Evolutionary conservation across 2,888 invertebrate genomes (phyloP).

Genomic region (Lysandra coridon): DNA sequence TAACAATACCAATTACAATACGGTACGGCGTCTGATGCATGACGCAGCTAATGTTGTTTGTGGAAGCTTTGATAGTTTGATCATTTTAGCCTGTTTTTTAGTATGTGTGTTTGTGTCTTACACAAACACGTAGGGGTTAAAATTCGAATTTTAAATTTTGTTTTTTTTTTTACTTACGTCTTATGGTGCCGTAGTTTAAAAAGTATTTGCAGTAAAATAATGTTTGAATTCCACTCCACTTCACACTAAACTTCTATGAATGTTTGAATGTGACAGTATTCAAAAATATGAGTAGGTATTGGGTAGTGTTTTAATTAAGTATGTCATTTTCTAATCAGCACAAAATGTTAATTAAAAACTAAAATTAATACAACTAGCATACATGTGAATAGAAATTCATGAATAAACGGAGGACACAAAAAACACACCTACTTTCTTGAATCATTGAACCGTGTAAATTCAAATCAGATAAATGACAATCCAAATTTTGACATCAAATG

Average conservation of each 20-base stretch:
- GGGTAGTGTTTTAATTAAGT: too few species aligned
- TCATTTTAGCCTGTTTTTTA: neutral
- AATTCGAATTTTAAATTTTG: too few species aligned
- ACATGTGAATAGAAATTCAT: neutral
- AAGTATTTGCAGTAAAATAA: too few species aligned
- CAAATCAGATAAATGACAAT: conserved; percentile 31
- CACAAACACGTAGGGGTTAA: too few species aligned
- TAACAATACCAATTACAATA: conserved; percentile 75
- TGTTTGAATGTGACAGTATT: too few species aligned
- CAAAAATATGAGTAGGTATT: too few species aligned
- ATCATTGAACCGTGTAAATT: conserved; percentile 16
- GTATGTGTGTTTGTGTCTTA: too few species aligned
- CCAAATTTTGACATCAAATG: conserved; percentile 28
- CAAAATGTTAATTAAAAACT: neutral
- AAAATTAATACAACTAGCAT: neutral
- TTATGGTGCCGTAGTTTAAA: too few species aligned
- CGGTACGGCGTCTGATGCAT: conserved; percentile 66
- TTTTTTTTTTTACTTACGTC: too few species aligned
- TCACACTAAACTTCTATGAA: too few species aligned
- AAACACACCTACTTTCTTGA: conserved; percentile 12
- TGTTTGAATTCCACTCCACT: too few species aligned
- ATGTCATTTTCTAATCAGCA: too few species aligned
- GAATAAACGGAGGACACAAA: neutral
- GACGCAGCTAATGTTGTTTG: conserved; percentile 51
- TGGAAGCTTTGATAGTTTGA: neutral